Percentiles rank a stretch among this genome's conserved stretches.
Evolutionary conservation across 2,113 vertebrate genomes (phyloP).

Genomic region (Oceanites oceanicus): DNA sequence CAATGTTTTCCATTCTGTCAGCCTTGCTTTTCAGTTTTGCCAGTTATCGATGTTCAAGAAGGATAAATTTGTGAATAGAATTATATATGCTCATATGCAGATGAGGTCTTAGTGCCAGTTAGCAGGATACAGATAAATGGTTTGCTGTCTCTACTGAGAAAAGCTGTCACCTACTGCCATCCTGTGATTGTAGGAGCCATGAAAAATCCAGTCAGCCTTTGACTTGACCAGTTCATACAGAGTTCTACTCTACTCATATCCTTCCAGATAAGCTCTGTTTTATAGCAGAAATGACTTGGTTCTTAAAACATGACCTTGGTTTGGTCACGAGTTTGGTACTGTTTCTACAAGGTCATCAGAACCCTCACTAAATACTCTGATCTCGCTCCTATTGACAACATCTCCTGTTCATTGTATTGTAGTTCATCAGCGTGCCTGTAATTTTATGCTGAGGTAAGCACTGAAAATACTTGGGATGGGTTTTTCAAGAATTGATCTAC

Average conservation of each 20-base stretch:
- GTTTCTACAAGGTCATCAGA: background rate
- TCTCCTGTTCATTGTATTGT: background rate
- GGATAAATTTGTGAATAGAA: background rate
- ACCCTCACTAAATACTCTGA: background rate
- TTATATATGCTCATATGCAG: background rate
- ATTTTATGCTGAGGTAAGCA: background rate
- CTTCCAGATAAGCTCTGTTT: background rate
- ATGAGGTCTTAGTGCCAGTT: background rate
- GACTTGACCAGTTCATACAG: background rate
- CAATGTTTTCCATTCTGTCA: background rate
- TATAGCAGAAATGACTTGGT: background rate
- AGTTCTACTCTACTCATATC: background rate
- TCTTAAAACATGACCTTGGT: background rate
- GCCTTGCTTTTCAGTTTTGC: background rate
- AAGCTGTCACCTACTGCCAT: background rate
- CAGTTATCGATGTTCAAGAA: background rate
- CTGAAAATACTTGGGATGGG: background rate
- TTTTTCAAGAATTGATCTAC: background rate
- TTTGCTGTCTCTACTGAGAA: background rate
- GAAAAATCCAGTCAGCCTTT: background rate
- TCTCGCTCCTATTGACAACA: background rate
- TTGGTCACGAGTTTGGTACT: background rate
- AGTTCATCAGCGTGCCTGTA: background rate
- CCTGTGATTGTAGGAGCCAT: background rate
- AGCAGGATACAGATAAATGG: background rate